Evolutionary conservation across 2,888 invertebrate species (phyloP).

Genomic region (Pristionchus maxplancki): DNA sequence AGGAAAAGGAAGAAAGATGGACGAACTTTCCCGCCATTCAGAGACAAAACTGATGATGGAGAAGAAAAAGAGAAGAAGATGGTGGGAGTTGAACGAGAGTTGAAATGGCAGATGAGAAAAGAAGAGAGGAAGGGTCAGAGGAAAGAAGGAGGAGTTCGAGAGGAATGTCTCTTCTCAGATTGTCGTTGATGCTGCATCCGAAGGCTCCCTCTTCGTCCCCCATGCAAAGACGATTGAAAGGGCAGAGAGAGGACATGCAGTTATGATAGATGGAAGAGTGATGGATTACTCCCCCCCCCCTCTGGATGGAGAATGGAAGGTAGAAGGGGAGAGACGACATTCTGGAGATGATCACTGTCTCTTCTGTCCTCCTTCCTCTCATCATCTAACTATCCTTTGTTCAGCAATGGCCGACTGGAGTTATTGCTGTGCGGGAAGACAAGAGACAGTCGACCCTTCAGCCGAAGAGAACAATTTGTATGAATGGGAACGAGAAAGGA

Average conservation of each 20-base stretch:
- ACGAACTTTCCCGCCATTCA: not conserved
- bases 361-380: not conserved
- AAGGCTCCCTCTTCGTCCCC: not conserved
- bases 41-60: conserved; percentile 3
- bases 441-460: not conserved
- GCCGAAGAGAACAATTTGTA: not conserved
- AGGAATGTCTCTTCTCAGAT: not conserved
- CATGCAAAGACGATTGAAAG: not conserved
- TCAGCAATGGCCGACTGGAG: not conserved
- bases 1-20: not conserved
- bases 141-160: not conserved
- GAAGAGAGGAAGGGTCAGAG: not conserved
- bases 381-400: not conserved
- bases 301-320: not conserved
- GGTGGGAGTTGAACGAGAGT: conserved; percentile 21
- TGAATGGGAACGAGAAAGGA: not conserved
- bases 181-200: not conserved
- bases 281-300: not conserved
- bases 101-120: not conserved
- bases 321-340: not conserved
- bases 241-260: not conserved
- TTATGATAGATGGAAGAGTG: conserved; percentile 10
- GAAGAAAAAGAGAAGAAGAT: not conserved
- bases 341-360: not conserved
- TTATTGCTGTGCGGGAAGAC: not conserved